These are phyloP conservation scores for Monochamus alternatus DNA, from an alignment of 2,888 invertebrate species.

Conservation along the genomic window DNA sequence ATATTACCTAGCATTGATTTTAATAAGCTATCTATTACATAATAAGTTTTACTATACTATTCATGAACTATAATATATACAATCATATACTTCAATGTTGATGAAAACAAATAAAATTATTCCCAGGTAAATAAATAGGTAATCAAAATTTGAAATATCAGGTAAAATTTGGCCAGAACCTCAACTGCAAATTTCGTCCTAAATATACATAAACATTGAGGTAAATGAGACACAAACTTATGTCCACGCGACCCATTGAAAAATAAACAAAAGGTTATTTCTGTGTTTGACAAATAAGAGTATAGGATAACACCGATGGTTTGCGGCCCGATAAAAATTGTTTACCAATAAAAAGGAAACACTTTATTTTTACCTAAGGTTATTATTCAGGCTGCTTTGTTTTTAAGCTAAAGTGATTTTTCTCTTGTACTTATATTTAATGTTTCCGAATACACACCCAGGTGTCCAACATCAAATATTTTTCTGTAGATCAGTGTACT, in stretches of 20 bases:
- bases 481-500: not conserved
- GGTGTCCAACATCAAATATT: slow-evolving; percentile 21
- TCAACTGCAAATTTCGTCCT: slow-evolving; percentile 49
- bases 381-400: slow-evolving; percentile 27
- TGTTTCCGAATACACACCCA: slow-evolving; percentile 4
- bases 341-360: slow-evolving; percentile 47
- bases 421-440: not conserved
- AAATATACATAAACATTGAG: slow-evolving; percentile 45
- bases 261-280: slow-evolving; percentile 41
- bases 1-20: no score
- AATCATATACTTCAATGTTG: no score
- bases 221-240: slow-evolving; percentile 36
- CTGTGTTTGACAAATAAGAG: slow-evolving; percentile 42
- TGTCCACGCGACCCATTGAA: slow-evolving; percentile 39
- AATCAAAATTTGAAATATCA: slow-evolving; percentile 37
- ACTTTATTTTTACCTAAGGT: slow-evolving; percentile 39
- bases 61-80: no score
- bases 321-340: slow-evolving; percentile 40
- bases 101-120: slow-evolving; percentile 28
- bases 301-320: slow-evolving; percentile 39
- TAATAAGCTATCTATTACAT: no score
- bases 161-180: slow-evolving; percentile 46
- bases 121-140: slow-evolving; percentile 33
- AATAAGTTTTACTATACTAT: no score
- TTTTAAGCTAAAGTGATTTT: slow-evolving; percentile 12